These are phyloP conservation scores for Benthosema pterotum DNA, from an alignment of 2,797 vertebrate genomes.

Conservation along the genomic window DNA sequence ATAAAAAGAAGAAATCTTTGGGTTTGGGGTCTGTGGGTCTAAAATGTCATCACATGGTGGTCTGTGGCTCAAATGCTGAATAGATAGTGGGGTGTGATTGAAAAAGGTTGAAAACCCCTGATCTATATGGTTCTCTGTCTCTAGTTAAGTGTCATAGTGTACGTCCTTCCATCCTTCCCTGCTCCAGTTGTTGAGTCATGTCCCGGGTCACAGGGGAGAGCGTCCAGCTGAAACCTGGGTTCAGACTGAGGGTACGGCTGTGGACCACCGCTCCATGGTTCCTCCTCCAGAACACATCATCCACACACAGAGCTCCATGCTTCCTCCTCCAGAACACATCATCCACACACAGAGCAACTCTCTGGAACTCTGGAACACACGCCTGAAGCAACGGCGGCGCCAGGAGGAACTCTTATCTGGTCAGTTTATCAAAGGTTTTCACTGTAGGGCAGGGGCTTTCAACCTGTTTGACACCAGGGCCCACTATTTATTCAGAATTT, in stretches of 20 bases:
- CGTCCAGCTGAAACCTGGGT: slow-evolving; percentile 22
- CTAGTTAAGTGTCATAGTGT: too few species aligned
- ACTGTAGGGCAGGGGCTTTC: too few species aligned
- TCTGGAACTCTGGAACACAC: slow-evolving; percentile 84
- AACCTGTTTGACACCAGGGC: too few species aligned
- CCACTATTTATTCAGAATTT: too few species aligned
- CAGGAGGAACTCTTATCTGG: slow-evolving; percentile 85
- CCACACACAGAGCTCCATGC: slow-evolving; percentile 57
- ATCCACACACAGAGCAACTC: slow-evolving; percentile 76
- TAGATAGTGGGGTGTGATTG: too few species aligned
- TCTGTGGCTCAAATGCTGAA: too few species aligned
- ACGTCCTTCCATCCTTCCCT: not conserved
- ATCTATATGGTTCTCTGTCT: too few species aligned
- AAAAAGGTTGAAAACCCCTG: too few species aligned
- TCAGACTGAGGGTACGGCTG: slow-evolving; percentile 17
- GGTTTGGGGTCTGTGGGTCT: too few species aligned
- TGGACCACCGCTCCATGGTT: slow-evolving; percentile 3
- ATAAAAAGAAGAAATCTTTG: too few species aligned
- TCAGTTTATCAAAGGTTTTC: slow-evolving; percentile 59
- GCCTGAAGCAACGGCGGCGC: slow-evolving; percentile 77
- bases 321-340: slow-evolving; percentile 39
- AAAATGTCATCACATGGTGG: too few species aligned
- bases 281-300: slow-evolving; percentile 34
- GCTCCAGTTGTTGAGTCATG: slow-evolving; percentile 76
- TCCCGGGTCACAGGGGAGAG: slow-evolving; percentile 51